Percentiles rank a stretch among this genome's conserved stretches.
These are phyloP conservation scores for Mungos mungo DNA, from an alignment of 2,113 vertebrate genomes.

Conservation along the genomic window DNA sequence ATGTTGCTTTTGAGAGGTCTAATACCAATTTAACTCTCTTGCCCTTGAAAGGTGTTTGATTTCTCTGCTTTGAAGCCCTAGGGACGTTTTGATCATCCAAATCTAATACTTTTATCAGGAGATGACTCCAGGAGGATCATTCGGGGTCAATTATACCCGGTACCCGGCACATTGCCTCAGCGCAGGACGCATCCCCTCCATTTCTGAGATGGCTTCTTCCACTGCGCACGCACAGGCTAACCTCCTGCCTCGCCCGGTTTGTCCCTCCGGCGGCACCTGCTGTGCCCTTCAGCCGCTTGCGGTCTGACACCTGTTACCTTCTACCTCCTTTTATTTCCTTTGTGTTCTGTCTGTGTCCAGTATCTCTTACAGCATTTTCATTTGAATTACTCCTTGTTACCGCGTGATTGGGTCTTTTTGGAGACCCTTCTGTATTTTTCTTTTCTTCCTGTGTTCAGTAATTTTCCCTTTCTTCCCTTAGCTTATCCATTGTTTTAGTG, in stretches of 20 bases:
- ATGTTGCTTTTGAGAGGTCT: too few species aligned
- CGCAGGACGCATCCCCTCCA: rapidly evolving
- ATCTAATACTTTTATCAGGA: background rate
- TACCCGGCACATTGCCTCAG: rapidly evolving
- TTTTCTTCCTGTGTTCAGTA: background rate
- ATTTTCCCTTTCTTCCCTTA: background rate
- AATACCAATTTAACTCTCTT: background rate
- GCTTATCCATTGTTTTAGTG: background rate
- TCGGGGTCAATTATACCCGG: background rate
- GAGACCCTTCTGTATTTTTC: background rate
- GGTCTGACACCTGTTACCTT: background rate
- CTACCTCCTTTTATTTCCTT: background rate
- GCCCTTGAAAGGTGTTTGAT: background rate
- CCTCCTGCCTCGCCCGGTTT: rapidly evolving
- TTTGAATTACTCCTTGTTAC: background rate
- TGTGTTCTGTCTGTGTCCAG: background rate
- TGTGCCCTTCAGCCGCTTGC: background rate
- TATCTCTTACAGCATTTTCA: background rate
- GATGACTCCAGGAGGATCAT: background rate
- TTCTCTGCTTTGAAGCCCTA: too few species aligned
- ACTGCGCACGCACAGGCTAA: rapidly evolving
- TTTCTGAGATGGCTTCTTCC: too few species aligned
- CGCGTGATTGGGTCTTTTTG: background rate
- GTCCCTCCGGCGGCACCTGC: background rate
- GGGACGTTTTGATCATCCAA: background rate